These are phyloP conservation scores for Drymonia ruficornis DNA, from an alignment of 2,888 invertebrate species.

Conservation along the genomic window DNA sequence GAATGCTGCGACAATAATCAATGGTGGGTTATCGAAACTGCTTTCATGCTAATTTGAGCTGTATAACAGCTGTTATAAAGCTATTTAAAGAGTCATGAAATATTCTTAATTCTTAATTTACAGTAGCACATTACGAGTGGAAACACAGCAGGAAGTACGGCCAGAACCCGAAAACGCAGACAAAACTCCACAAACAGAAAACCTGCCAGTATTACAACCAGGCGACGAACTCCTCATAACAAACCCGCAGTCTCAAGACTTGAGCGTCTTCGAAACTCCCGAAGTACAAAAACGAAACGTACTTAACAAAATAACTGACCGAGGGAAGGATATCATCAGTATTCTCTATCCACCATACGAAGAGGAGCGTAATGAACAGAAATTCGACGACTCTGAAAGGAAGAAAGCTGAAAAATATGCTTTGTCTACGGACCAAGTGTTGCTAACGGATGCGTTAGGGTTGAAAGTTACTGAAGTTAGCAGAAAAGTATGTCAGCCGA, in stretches of 20 bases:
- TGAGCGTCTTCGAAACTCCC: conserved; percentile 49
- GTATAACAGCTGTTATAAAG: too few species aligned
- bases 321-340: conserved; percentile 77
- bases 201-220: conserved; percentile 84
- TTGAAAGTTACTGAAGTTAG: conserved; percentile 40
- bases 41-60: too few species aligned
- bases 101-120: neutral
- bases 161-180: conserved; percentile 28
- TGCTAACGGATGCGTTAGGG: conserved; percentile 66
- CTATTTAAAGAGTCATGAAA: too few species aligned
- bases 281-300: conserved; percentile 71
- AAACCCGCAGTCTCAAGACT: conserved; percentile 38
- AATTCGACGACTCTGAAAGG: conserved; percentile 73
- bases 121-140: conserved; percentile 33
- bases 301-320: conserved; percentile 71
- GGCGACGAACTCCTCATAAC: conserved; percentile 87
- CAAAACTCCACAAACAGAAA: conserved; percentile 37
- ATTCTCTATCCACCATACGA: conserved; percentile 77
- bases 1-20: too few species aligned
- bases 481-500: conserved; percentile 57
- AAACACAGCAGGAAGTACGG: conserved; percentile 30
- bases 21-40: too few species aligned
- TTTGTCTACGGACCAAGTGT: conserved; percentile 67
- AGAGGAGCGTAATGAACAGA: conserved; percentile 71
- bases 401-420: conserved; percentile 80